Base-by-base conservation (phyloP, 1,140 invertebrate genomes). In the Conus betulinus region DNA sequence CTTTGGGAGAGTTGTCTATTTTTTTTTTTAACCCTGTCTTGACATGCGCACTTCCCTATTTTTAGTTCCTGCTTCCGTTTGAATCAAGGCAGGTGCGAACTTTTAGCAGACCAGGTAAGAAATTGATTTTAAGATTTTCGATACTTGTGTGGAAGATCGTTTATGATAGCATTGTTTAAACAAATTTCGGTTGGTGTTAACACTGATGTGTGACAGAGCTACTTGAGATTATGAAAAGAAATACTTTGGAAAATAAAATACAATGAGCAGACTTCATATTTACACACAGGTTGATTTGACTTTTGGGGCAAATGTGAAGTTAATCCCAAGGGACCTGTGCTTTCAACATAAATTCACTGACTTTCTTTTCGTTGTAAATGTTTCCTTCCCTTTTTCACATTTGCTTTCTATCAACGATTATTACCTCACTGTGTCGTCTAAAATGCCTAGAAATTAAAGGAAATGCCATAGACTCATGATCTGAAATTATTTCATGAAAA, bases 11-110 rank as follows among this genome's bases (percentile, higher is more conserved):
- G 71, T 53, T 87, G 25, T 87, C 74, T 53, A 78, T 25, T 11
- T 5, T 76, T 4, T 15, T 53, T 39, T n/a, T 27, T 84, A 10
- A 87, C 85, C 3, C 85, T 87, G 85, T 51, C 74, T 23, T 13
- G 53, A 55, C 85, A 87, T 87, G 85, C 85, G 85, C 85, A 87
- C 71, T 78, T n/a, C 4, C 2, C 71, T 78, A 87, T 78, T 78
- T 87, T 78, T 23, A 87, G 52, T 87, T 87, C 85, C 85, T 87
- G 74, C 71, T 87, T 87, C 85, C 85, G 85, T 23, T 55, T 78
- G 82, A 27, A 84, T 17, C 13, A n/a, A 25, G 51, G 74, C n/a
- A 25, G 5, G 51, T 20, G 74, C 39, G 74, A 20, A n/a, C 10
- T 23, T 53, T 15, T 20, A n/a, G 39, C 39, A 39, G 25, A 84